Evolutionary conservation across 2,113 vertebrate species (phyloP).

Genomic region (Apteryx owenii): DNA sequence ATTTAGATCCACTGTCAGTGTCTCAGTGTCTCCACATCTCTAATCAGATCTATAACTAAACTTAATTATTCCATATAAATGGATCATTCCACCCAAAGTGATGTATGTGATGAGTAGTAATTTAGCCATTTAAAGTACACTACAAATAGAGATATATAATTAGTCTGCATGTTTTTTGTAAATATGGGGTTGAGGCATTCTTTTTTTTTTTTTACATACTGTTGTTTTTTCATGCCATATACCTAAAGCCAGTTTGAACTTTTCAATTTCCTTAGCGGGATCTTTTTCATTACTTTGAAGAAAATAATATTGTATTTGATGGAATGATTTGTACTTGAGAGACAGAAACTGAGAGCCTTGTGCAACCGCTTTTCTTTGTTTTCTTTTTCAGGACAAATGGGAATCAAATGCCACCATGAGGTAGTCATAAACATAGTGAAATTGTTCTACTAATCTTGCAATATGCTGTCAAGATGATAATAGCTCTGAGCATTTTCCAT

Average conservation of each 20-base stretch:
- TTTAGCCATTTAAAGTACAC: background rate
- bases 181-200: background rate
- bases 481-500: conserved; percentile 39
- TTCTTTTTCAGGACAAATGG: conserved; percentile 52
- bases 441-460: conserved; percentile 45
- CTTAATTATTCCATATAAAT: background rate
- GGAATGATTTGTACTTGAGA: conserved; percentile 3
- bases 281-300: conserved; percentile 3
- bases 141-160: background rate
- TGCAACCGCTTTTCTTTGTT: conserved; percentile 31
- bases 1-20: background rate
- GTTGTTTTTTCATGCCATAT: background rate
- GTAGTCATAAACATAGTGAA: conserved; percentile 22
- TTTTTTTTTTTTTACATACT: background rate
- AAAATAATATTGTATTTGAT: background rate
- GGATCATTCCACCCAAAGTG: background rate
- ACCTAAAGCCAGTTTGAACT: background rate
- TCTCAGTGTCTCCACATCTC: background rate
- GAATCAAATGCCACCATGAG: conserved; percentile 41
- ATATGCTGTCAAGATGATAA: conserved; percentile 47
- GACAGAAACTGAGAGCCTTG: background rate
- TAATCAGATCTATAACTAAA: background rate
- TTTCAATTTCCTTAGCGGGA: background rate
- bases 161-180: background rate
- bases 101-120: background rate